phyloP scores from a whole-genome alignment of 2,888 invertebrate genomes.

The Philereme transversata region DNA sequence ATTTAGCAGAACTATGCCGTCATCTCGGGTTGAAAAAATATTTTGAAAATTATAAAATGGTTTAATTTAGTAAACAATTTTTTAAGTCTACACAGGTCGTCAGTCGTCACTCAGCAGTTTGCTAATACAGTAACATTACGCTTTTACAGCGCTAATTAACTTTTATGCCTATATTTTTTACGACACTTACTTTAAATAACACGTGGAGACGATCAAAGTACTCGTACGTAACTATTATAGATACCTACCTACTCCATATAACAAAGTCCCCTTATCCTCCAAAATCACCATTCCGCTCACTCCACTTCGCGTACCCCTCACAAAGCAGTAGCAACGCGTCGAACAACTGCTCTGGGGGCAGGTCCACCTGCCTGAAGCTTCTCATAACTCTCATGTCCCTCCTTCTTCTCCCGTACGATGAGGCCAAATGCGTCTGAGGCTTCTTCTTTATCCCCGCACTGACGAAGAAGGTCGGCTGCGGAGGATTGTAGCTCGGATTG shows the following conservation, averaged over 20 bases:
- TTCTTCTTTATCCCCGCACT: slow-evolving; percentile 74
- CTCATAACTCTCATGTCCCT: slow-evolving; percentile 51
- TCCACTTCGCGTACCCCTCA: slow-evolving; percentile 84
- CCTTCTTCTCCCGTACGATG: slow-evolving; percentile 68
- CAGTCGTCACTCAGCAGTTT: too few relatives aligned
- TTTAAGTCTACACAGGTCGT: too few relatives aligned
- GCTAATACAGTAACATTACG: too few relatives aligned
- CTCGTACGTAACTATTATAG: too few relatives aligned
- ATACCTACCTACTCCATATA: background rate
- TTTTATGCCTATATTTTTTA: too few relatives aligned
- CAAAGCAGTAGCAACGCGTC: slow-evolving; percentile 78
- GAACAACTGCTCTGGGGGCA: slow-evolving; percentile 78
- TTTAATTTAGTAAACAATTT: too few relatives aligned
- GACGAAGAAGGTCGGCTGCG: slow-evolving; percentile 65
- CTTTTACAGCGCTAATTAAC: too few relatives aligned
- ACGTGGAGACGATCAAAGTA: too few relatives aligned
- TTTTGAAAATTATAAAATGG: too few relatives aligned
- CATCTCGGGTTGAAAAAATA: too few relatives aligned
- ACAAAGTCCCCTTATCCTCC: slow-evolving; percentile 1
- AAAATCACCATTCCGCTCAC: slow-evolving; percentile 40
- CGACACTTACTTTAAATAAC: too few relatives aligned
- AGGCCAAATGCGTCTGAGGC: slow-evolving; percentile 67
- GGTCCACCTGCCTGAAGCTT: slow-evolving; percentile 51
- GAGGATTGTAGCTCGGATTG: slow-evolving; percentile 51
- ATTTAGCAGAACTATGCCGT: too few relatives aligned